These are phyloP conservation scores for Hepsetus odoe DNA, from an alignment of 2,113 vertebrate genomes.

Conservation along the genomic window DNA sequence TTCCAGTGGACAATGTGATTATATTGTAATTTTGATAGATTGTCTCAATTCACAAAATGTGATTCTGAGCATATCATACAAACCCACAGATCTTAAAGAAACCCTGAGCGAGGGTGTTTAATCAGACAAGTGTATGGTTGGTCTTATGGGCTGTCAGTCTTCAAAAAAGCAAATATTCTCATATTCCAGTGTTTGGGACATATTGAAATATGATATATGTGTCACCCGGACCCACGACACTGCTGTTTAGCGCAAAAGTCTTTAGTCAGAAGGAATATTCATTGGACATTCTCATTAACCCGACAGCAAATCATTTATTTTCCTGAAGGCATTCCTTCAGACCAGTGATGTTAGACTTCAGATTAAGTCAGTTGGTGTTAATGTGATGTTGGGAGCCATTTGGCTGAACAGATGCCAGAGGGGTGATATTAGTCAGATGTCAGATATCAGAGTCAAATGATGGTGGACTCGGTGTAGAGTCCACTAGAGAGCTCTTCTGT, in stretches of 20 bases:
- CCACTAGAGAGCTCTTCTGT: not conserved
- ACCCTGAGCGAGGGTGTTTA: no score
- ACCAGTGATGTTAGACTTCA: constrained; percentile 21
- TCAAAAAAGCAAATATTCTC: no score
- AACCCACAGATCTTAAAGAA: no score
- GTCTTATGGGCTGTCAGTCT: no score
- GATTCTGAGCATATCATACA: no score
- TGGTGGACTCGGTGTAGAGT: not conserved
- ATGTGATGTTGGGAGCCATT: constrained; percentile 21
- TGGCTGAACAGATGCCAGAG: constrained; percentile 32
- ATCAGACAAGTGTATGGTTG: no score
- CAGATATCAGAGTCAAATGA: constrained; percentile 10
- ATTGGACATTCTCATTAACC: not conserved
- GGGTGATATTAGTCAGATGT: constrained; percentile 36
- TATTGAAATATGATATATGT: no score
- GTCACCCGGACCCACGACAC: not conserved
- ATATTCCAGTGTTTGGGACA: no score
- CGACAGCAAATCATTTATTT: not conserved
- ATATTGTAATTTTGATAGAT: no score
- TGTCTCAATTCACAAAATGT: no score
- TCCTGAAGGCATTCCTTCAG: not conserved
- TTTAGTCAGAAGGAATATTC: not conserved
- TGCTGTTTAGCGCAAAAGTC: not conserved
- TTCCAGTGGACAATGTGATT: no score
- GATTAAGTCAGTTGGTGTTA: constrained; percentile 12